phyloP scores from a whole-genome alignment of 2,113 vertebrate genomes.

The Neomonachus schauinslandi region DNA sequence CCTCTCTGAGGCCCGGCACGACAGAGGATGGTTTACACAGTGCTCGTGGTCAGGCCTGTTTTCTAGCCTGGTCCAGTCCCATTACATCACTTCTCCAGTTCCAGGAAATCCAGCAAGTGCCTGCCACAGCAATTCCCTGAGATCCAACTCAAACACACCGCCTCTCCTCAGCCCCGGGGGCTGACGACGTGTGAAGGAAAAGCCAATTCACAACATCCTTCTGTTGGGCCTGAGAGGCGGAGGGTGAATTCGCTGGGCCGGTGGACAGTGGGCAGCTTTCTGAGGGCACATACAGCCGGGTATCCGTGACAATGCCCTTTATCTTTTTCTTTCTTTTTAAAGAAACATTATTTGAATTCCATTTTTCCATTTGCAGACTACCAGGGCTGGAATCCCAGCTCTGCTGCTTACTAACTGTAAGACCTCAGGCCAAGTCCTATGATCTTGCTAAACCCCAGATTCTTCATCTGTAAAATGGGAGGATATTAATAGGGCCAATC shows the following conservation, averaged over 20 bases:
- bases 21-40: neutral
- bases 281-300: neutral
- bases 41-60: neutral
- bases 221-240: neutral
- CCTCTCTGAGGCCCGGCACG: neutral
- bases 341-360: neutral
- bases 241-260: neutral
- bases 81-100: constrained; percentile 68
- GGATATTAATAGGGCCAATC: neutral
- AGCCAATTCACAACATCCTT: neutral
- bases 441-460: neutral
- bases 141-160: constrained; percentile 63
- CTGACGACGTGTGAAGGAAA: constrained; percentile 38
- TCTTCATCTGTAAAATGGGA: neutral
- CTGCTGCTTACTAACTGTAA: neutral
- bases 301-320: neutral
- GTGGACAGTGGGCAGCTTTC: neutral
- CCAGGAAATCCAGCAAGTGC: constrained; percentile 62
- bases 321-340: neutral
- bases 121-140: constrained; percentile 19
- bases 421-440: neutral
- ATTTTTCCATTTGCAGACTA: neutral
- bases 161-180: neutral
- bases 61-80: neutral
- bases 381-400: neutral